Evolutionary conservation across 2,113 vertebrate species (phyloP), one percentile per base, ranked within the genome.

Genomic region (Felis chaus): DNA sequence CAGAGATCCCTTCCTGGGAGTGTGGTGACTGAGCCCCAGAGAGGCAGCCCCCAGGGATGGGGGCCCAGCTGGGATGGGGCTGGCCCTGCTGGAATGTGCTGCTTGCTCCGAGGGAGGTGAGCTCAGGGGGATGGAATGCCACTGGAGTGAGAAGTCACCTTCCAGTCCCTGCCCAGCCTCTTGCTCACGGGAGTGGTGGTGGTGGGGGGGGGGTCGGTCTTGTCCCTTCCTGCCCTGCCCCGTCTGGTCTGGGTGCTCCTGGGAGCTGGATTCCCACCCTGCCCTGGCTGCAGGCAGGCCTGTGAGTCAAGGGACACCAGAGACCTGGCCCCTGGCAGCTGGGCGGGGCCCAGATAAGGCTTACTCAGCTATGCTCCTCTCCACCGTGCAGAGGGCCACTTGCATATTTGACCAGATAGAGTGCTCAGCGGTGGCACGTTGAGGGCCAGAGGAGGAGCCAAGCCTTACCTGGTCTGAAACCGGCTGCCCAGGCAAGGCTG

Each of bases 51-150:
- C 78, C 50, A 68, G 84, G 86, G 68, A 65, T 1, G 31, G 89
- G 79, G 93, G 83, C 91, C 83, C 92, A 65, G 91, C 89, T 7
- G 61, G 96, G 97, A 92, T 0, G 2, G 88, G 95, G 96, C 90
- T 63, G 94, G 97, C 78, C 85, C 66, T 11, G 41, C 84, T 97
- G 98, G 97, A 98, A 98, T 98, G 97, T 7, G 29, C 71, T 0
- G 29, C 86, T 84, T 33, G 95, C 98, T 95, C 91, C 53, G 1
- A 86, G 97, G 87, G 80, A 93, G 89, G 94, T 98, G 98, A 98
- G 97, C 97, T 98, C 98, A 98, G 97, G 97, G 61, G 48, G 93
- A 83, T 97, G 98, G 98, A 97, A 98, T 98, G 93, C 96, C 91
- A 93, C 88, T 78, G 16, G 66, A 97, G 94, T 18, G 55, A 91